Evolutionary conservation across 2,797 vertebrate species (phyloP).

Genomic region (Pangasius mekongensis): DNA sequence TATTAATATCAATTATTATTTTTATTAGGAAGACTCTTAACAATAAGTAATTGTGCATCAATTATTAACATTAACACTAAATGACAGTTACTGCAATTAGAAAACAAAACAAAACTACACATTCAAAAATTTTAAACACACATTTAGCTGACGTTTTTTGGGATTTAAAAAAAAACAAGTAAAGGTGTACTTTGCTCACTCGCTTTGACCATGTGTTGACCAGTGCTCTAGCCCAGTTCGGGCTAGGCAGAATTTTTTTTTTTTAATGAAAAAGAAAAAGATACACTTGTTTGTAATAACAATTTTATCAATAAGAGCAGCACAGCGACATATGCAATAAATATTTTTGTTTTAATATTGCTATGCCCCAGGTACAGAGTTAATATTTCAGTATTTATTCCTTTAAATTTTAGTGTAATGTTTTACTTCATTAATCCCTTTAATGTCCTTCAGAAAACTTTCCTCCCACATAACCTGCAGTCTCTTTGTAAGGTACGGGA

Average conservation of each 20-base stretch:
- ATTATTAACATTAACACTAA: not conserved
- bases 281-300: too few relatives aligned
- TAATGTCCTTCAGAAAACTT: constrained; percentile 36
- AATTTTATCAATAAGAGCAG: not conserved
- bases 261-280: not conserved
- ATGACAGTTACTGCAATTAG: not conserved
- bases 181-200: not conserved
- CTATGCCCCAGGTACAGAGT: not conserved
- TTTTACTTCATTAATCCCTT: constrained; percentile 20
- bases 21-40: not conserved
- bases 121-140: not conserved
- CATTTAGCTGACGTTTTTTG: not conserved
- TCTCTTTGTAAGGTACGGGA: constrained; percentile 39
- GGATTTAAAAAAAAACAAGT: not conserved
- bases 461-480: constrained; percentile 45
- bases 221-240: not conserved
- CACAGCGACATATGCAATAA: not conserved
- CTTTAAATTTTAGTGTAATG: not conserved
- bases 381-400: not conserved
- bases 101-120: not conserved
- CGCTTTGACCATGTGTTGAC: not conserved
- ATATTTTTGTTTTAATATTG: not conserved
- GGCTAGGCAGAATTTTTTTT: not conserved
- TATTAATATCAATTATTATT: not conserved
- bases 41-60: not conserved